Percentiles rank a stretch among this genome's conserved stretches.
These are phyloP conservation scores for Trichechus manatus DNA, from an alignment of 2,113 vertebrate genomes.

Conservation along the genomic window DNA sequence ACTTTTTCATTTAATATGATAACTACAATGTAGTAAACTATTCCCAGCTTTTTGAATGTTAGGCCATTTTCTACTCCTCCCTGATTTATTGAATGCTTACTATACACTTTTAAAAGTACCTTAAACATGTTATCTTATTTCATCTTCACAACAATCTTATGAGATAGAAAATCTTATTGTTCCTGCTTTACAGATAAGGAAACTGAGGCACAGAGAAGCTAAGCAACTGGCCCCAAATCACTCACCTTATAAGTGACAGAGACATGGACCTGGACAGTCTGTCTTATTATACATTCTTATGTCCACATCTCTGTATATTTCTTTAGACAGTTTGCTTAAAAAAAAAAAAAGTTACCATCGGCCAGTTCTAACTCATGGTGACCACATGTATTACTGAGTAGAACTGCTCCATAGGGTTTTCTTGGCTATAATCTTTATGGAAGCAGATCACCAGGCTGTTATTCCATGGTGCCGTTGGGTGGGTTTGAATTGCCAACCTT, in stretches of 20 bases:
- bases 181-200: constrained; percentile 1
- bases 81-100: not conserved
- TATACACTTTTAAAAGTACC: not conserved
- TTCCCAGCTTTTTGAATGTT: constrained; percentile 22
- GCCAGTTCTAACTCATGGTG: too few relatives aligned
- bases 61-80: not conserved
- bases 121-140: not conserved
- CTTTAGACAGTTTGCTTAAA: not conserved
- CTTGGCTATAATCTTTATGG: too few relatives aligned
- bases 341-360: too few relatives aligned
- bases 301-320: not conserved
- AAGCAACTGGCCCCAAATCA: not conserved
- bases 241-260: not conserved
- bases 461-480: too few relatives aligned
- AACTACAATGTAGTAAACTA: not conserved
- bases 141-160: not conserved
- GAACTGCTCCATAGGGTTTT: too few relatives aligned
- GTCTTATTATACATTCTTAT: not conserved
- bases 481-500: too few relatives aligned
- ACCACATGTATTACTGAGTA: too few relatives aligned
- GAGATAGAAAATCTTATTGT: not conserved
- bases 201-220: not conserved
- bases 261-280: not conserved
- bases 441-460: too few relatives aligned
- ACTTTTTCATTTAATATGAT: not conserved